Percentiles rank a stretch among this genome's conserved stretches.
Evolutionary conservation across 2,888 invertebrate genomes (phyloP).

Genomic region (Acleris literana): DNA sequence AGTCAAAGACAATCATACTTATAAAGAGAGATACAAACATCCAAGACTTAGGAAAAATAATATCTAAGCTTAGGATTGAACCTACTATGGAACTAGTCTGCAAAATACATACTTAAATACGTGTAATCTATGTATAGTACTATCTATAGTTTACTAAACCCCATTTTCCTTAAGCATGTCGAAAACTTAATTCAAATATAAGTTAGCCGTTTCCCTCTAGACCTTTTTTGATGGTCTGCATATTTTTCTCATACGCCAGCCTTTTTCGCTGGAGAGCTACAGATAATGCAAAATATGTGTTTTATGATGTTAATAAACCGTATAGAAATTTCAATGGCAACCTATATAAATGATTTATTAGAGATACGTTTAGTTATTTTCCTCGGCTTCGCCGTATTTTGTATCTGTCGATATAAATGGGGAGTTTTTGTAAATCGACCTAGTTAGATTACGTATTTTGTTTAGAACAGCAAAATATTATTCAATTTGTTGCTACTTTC

Average conservation of each 20-base stretch:
- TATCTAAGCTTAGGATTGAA: no score
- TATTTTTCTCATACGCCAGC: constrained; percentile 60
- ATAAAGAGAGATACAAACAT: no score
- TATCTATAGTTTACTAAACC: constrained; percentile 2
- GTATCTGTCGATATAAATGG: no score
- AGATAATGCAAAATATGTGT: constrained; percentile 62
- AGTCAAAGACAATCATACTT: no score
- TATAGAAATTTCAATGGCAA: constrained; percentile 40
- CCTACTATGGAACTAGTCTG: no score
- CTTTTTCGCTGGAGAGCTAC: constrained; percentile 61
- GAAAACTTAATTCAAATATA: constrained; percentile 24
- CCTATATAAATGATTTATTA: constrained; percentile 35
- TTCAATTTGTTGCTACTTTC: no score
- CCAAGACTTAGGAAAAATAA: no score
- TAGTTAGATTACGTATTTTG: no score
- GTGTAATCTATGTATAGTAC: no score
- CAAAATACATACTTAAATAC: no score
- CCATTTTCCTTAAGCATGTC: constrained; percentile 2
- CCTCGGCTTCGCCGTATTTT: background rate
- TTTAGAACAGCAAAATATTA: no score
- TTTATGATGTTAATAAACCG: constrained; percentile 57
- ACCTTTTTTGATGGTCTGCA: constrained; percentile 55
- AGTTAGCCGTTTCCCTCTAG: constrained; percentile 29
- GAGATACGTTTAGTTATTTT: constrained; percentile 11
- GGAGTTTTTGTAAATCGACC: no score